Evolutionary conservation across 1,140 invertebrate genomes (phyloP).

Genomic region (Pseudomyrmex flavicornis): DNA sequence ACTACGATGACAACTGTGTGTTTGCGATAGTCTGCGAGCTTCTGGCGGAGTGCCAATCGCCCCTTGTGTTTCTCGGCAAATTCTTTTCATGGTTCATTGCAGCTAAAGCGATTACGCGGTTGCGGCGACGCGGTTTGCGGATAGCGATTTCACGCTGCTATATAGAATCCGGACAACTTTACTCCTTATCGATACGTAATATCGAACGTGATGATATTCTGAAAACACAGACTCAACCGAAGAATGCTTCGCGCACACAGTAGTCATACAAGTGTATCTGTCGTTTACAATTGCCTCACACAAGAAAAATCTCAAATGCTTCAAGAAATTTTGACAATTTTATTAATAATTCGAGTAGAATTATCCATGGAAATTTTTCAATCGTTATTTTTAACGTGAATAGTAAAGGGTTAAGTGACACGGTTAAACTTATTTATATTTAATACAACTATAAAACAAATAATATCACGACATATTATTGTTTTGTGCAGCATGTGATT

Average conservation of each 20-base stretch:
- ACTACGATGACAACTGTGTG: constrained; percentile 57
- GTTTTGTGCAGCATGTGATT: constrained; percentile 27
- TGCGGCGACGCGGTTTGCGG: constrained; percentile 45
- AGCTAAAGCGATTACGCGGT: constrained; percentile 56
- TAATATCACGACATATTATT: no score
- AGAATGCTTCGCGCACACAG: constrained; percentile 6
- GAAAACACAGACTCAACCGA: constrained; percentile 32
- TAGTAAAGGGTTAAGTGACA: background rate
- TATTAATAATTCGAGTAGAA: no score
- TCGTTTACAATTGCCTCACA: constrained; percentile 24
- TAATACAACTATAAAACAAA: background rate
- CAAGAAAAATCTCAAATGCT: no score
- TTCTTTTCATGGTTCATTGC: constrained; percentile 68
- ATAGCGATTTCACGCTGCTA: constrained; percentile 41
- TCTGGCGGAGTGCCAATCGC: constrained; percentile 52
- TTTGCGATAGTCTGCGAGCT: constrained; percentile 58
- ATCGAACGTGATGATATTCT: constrained; percentile 55
- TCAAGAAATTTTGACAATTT: no score
- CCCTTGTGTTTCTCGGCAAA: constrained; percentile 44
- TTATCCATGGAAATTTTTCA: background rate
- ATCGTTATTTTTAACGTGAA: background rate
- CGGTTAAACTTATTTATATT: no score
- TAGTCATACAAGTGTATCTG: constrained; percentile 15
- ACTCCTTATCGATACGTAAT: constrained; percentile 55
- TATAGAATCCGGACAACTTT: constrained; percentile 50